These are phyloP conservation scores for Dolichomitus sp. DNA, from an alignment of 2,888 invertebrate genomes.

Conservation along the genomic window DNA sequence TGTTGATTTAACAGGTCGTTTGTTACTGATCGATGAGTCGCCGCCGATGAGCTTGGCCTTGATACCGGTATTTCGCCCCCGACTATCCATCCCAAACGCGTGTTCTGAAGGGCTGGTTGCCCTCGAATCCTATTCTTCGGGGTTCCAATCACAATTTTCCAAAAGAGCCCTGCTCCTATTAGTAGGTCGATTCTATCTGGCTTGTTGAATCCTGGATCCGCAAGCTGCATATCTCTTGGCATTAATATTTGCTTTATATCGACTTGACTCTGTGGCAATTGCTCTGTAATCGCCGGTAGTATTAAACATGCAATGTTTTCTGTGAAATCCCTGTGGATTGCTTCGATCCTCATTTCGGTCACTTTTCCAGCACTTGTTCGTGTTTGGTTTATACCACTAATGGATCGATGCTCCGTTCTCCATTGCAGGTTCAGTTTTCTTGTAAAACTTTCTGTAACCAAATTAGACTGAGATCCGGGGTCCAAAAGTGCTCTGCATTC, in stretches of 20 bases:
- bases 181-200: too few relatives aligned
- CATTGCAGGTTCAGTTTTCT: constrained; percentile 40
- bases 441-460: constrained; percentile 51
- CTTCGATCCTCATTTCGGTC: constrained; percentile 17
- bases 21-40: constrained; percentile 22
- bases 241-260: too few relatives aligned
- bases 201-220: constrained; percentile 48
- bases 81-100: constrained; percentile 51
- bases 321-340: constrained; percentile 40
- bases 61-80: constrained; percentile 31
- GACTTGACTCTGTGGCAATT: too few relatives aligned
- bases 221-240: constrained; percentile 33
- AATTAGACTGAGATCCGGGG: constrained; percentile 58
- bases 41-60: not conserved
- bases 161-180: too few relatives aligned
- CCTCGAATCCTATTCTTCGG: constrained; percentile 22
- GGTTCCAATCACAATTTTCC: constrained; percentile 33
- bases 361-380: constrained; percentile 38
- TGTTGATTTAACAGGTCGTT: constrained; percentile 48
- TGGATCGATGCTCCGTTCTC: constrained; percentile 37
- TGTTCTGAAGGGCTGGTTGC: constrained; percentile 43
- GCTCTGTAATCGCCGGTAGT: too few relatives aligned
- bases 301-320: too few relatives aligned
- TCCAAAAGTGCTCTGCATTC: constrained; percentile 56
- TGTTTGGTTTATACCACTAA: constrained; percentile 56